Evolutionary conservation across 2,888 invertebrate genomes (phyloP), one percentile per base, ranked within the genome.

Genomic region (Plebejus argus): DNA sequence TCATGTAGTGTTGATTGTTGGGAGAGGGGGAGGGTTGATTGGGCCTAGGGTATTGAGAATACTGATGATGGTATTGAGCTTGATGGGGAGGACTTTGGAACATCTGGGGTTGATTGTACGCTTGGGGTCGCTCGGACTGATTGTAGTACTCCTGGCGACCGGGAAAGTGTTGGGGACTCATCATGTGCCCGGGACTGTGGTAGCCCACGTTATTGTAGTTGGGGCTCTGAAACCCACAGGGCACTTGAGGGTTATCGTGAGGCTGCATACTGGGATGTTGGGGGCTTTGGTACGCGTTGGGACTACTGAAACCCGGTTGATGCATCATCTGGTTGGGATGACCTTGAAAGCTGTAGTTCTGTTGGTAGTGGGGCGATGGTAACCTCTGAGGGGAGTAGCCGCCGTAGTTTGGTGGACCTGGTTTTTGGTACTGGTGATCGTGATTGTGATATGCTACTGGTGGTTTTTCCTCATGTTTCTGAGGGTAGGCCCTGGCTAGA

Each of bases 351-450:
- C 85, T 89, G 81, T 89, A 93, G 81, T 90, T 90, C 80, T 90
- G 92, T 82, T 90, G 93, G 79, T 90, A 93, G 78, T 91, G 92
- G 10, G 66, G 66, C 39, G 85, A 79, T 79, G 89, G 90, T 85
- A 91, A 87, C 79, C 90, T 85, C 83, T 93, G 94, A 35, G 91
- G 89, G 18, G 92, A 90, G 80, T 89, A 93, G 18, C 91, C 91
- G 79, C 91, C 93, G 78, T 88, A 93, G 80, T 86, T 89, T 58
- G 84, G 80, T 23, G 88, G 83, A 33, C 84, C 78, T 4, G 91
- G 87, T 83, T 94, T 94, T 81, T 94, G 94, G 80, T 94, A 94
- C 79, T 93, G 93, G 81, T 94, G 94, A 80, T 94, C 94, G 79
- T 93, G 91, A 66, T 92, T 89, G 5, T 88, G 88, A 80, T 93